These are phyloP conservation scores for Apostichopus japonicus DNA, from an alignment of 35 echinoderm and acorn worm genomes.

Conservation along the genomic window DNA sequence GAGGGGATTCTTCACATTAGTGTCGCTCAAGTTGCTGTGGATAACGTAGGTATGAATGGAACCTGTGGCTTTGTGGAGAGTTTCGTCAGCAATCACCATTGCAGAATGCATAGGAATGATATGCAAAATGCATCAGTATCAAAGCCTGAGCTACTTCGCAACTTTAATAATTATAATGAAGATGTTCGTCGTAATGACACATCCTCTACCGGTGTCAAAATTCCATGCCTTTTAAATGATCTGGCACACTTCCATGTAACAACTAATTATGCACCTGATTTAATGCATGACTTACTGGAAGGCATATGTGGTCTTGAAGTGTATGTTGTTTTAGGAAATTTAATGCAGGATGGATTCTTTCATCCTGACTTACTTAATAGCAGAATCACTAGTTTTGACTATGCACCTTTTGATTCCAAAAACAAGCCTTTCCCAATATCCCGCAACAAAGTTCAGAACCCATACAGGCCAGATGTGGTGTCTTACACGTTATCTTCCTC, in stretches of 20 bases:
- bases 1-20: constrained; percentile 37
- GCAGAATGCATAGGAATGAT: constrained; percentile 50
- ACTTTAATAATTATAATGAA: background rate
- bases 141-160: background rate
- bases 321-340: constrained; percentile 9
- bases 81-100: constrained; percentile 46
- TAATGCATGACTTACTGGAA: constrained; percentile 71
- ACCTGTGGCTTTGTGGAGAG: constrained; percentile 47
- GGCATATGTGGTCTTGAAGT: constrained; percentile 20
- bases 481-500: constrained; percentile 24
- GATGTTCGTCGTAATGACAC: no score
- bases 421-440: no score
- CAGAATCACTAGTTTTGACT: constrained; percentile 71
- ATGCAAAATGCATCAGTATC: background rate
- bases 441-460: no score
- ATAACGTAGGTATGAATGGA: constrained; percentile 50
- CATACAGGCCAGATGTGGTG: constrained; percentile 54
- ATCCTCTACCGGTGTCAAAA: constrained; percentile 1
- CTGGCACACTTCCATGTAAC: constrained; percentile 50
- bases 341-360: constrained; percentile 12
- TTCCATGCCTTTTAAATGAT: constrained; percentile 45
- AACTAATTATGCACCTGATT: constrained; percentile 46
- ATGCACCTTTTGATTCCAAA: background rate
- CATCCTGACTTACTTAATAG: background rate
- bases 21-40: constrained; percentile 60